phyloP scores from a whole-genome alignment of 2,888 invertebrate species.

The Drosophila subquinaria region DNA sequence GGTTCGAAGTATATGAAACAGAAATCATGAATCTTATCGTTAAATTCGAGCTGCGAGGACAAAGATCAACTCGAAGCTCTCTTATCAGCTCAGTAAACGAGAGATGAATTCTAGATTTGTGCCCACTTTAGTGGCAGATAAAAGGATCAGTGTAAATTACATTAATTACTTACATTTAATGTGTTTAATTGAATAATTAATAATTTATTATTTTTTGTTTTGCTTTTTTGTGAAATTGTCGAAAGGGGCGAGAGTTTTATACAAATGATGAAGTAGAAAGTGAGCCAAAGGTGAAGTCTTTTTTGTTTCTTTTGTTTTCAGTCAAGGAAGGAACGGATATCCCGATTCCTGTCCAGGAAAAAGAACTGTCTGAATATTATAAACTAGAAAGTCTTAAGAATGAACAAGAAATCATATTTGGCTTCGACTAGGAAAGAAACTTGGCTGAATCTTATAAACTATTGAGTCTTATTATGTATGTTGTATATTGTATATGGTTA shows the following conservation, averaged over 20 bases:
- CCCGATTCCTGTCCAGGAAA: not conserved
- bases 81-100: conserved; percentile 11
- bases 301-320: not conserved
- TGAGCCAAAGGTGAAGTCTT: not conserved
- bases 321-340: not conserved
- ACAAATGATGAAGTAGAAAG: conserved; percentile 18
- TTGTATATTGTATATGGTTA: not conserved
- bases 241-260: conserved; percentile 21
- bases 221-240: not conserved
- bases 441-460: conserved; percentile 16
- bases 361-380: not conserved
- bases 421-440: conserved; percentile 29
- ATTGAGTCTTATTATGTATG: conserved; percentile 26
- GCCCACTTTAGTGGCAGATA: not conserved
- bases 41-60: not conserved
- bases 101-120: not conserved
- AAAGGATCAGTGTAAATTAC: not conserved
- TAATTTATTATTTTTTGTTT: no score
- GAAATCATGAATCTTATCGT: not conserved
- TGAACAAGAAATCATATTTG: conserved; percentile 18
- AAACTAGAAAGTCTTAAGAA: not conserved
- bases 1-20: not conserved
- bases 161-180: conserved; percentile 2
- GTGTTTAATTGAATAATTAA: not conserved
- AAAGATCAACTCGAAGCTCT: conserved; percentile 4